These are phyloP conservation scores for Drosophila cognata DNA, from an alignment of 2,888 invertebrate species.

Conservation along the genomic window DNA sequence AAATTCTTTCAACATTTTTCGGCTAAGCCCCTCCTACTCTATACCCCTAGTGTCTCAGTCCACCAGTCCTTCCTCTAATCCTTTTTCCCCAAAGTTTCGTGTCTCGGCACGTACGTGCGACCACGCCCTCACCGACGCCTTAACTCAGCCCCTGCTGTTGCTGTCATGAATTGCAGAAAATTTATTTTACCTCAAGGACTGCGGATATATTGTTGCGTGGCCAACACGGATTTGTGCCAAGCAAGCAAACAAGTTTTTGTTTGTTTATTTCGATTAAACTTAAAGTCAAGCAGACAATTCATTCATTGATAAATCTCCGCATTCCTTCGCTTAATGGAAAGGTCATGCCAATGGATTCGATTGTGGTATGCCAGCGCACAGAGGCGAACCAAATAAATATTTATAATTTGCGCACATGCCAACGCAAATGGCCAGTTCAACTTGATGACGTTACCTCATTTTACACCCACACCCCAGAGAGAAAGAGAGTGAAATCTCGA, in stretches of 20 bases:
- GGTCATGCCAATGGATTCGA: constrained; percentile 43
- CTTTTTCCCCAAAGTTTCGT: constrained; percentile 62
- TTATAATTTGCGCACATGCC: constrained; percentile 72
- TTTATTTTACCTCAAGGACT: constrained; percentile 77
- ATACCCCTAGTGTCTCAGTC: background rate
- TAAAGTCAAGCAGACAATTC: constrained; percentile 51
- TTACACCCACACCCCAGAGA: constrained; percentile 21
- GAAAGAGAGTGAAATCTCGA: constrained; percentile 7
- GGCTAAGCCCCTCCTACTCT: background rate
- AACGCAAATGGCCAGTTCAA: constrained; percentile 57
- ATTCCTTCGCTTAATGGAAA: constrained; percentile 44
- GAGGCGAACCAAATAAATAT: constrained; percentile 66
- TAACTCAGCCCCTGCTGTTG: constrained; percentile 31
- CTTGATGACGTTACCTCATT: constrained; percentile 64
- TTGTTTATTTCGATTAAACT: constrained; percentile 65
- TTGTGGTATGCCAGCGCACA: constrained; percentile 47
- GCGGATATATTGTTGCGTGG: constrained; percentile 36
- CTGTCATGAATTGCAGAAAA: constrained; percentile 73
- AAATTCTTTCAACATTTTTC: constrained; percentile 57
- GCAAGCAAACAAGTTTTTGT: constrained; percentile 53
- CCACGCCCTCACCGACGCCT: constrained; percentile 36
- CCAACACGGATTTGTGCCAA: constrained; percentile 56
- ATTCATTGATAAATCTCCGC: constrained; percentile 69
- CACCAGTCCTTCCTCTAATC: constrained; percentile 48
- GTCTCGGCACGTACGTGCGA: constrained; percentile 70